Evolutionary conservation across 2,797 vertebrate genomes (phyloP), one percentile per base, ranked within the genome.

Genomic region (Percopsis omiscomaycus): DNA sequence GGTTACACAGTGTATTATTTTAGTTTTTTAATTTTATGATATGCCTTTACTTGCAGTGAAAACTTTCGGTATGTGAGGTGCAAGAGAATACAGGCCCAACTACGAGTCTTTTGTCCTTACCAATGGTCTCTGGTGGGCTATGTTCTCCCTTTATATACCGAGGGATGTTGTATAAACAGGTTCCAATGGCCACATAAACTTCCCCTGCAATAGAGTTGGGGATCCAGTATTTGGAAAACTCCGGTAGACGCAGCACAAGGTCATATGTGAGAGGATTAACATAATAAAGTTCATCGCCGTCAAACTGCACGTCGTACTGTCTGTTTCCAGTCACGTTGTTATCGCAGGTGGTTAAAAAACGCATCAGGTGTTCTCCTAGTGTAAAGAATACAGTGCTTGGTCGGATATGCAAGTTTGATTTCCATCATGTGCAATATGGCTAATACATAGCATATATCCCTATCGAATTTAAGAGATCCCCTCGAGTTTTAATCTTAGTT

Each of bases 261-360:
- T 37, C 2, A 4, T 37, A 50, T 59, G 13, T 22, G 3, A 1
- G 0, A 0, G 54, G 55, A n/a, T 78, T 37, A 0, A 74, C 65
- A 3, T 57, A 67, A 50, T 16, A 53, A 16, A 82, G 57, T 59
- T 84, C 16, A 52, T 83, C 55, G 0, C 64, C 22, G 0, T 83
- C 68, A 32, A 54, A 72, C 29, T 83, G 71, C 22, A 69, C 57
- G 1, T 77, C 69, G 14, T 58, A 61, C 29, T 77, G 74, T 0
- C 63, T 55, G 0, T 73, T 66, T 0, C 6, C 56, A 0, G 0
- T 0, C 30, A 22, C 48, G 3, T 55, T 15, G 3, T 11, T 55
- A 2, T 66, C 59, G 16, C 79, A 82, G 64, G 73, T 75, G 4
- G 61, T 81, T 57, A 78, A 1, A n/a, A 77, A 55, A 14, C 65